Evolutionary conservation across 2,888 invertebrate species (phyloP), one percentile per base, ranked within the genome.

Genomic region (Tenthredo scrophulariae): DNA sequence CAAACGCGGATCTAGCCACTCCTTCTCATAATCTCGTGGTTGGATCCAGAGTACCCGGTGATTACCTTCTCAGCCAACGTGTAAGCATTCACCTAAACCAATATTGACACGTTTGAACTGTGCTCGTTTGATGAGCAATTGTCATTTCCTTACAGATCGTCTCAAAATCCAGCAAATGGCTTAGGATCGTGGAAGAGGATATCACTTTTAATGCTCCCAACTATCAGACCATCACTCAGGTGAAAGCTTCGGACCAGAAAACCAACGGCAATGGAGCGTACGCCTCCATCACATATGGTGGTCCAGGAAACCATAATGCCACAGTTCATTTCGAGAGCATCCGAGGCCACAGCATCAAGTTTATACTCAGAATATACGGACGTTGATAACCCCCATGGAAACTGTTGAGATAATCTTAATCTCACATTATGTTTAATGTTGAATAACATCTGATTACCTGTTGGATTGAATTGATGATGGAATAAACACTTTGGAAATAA

Each of bases 201-300:
- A 86, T 87, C 75, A 87, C 85, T 7, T 92, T 91, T 87, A 90
- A 90, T 9, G 37, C 86, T 5, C 67, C 86, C 2, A 82, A 22
- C 15, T 87, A 85, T 82, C 86, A 88, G 26, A 87, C 77, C 13
- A 94, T 94, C 84, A 93, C 93, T 0, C 91, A 92, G 86, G 87
- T 94, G 15, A 88, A 89, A 15, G 91, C 93, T 1, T 87, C 91
- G 13, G 95, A 95, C 87, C 93, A 93, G 85, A 90, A 93, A 50
- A 90, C 90, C 54, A 91, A 94, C 54, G 94, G 94, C 0, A 92
- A 93, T 0, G 94, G 94, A 9, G 95, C 94, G 22, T 91, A 89
- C 85, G 93, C 93, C 1, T 91, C 89, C 6, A 86, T 94, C 0
- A 50, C 89, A 0, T 62, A 65, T 0, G 95, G 95, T 50, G 95